These are phyloP conservation scores for Xenopus tropicalis DNA, from an alignment of 2,113 vertebrate genomes.

Conservation along the genomic window DNA sequence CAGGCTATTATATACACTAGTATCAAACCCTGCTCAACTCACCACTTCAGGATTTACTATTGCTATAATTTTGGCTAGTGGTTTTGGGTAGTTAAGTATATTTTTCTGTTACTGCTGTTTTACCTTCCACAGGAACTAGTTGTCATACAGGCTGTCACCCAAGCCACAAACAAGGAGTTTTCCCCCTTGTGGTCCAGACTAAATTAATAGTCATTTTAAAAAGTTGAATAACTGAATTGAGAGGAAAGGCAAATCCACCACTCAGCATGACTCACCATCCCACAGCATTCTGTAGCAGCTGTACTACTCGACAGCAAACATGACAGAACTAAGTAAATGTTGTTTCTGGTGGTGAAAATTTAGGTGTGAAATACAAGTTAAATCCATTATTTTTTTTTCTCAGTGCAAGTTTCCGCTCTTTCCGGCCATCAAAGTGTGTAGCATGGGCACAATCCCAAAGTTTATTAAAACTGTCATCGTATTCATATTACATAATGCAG, in stretches of 20 bases:
- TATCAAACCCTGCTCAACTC: neutral
- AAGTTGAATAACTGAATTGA: constrained; percentile 30
- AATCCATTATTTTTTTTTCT: neutral
- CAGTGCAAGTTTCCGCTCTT: too few relatives aligned
- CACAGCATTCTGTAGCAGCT: neutral
- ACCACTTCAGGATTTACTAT: neutral
- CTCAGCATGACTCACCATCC: constrained; percentile 16
- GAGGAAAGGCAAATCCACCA: constrained; percentile 25
- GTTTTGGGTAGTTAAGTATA: constrained; percentile 31
- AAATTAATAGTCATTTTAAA: constrained; percentile 25
- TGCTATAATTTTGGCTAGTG: constrained; percentile 23
- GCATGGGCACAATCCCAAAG: too few relatives aligned
- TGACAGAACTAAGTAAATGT: neutral
- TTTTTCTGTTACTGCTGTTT: constrained; percentile 24
- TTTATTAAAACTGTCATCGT: too few relatives aligned
- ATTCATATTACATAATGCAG: too few relatives aligned
- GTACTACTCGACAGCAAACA: neutral
- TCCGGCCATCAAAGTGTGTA: too few relatives aligned
- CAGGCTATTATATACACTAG: too few relatives aligned
- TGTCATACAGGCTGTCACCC: constrained; percentile 22
- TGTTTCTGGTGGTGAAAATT: neutral
- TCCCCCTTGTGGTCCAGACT: constrained; percentile 34
- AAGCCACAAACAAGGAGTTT: constrained; percentile 35
- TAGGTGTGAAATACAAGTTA: neutral
- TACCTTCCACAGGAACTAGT: constrained; percentile 33